A percentile compares a stretch with the other conserved stretches of the same genome.
Conservation (phyloP, 1,140 invertebrate species). For the Trigoniulus corallinus region DNA sequence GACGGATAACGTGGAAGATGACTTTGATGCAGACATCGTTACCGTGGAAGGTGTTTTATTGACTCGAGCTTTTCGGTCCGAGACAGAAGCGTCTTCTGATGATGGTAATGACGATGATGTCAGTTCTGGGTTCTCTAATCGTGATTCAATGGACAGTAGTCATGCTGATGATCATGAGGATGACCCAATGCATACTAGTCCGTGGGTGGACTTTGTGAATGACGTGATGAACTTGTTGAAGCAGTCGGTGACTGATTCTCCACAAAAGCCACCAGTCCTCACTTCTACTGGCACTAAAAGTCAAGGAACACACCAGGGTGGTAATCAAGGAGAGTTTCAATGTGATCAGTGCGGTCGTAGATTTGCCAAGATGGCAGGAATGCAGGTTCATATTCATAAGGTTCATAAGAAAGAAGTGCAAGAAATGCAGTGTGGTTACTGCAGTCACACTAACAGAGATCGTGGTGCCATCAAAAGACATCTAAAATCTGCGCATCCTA, state of each 20-base stretch:
- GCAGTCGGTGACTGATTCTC: background rate
- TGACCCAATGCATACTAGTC: background rate
- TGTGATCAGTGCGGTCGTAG: conserved; percentile 1
- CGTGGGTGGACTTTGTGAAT: background rate
- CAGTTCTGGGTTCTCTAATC: no score
- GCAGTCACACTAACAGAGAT: background rate
- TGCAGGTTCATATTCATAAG: background rate
- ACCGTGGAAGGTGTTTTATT: background rate
- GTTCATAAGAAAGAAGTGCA: background rate
- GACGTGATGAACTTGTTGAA: background rate
- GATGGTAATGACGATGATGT: background rate
- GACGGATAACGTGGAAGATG: background rate
- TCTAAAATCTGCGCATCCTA: background rate
- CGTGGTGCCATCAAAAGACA: background rate
- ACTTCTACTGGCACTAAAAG: background rate
- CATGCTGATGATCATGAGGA: background rate
- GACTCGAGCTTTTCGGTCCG: background rate
- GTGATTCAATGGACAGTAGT: no score
- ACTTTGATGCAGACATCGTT: background rate
- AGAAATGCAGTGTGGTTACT: conserved; percentile 2
- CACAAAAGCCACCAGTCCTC: background rate
- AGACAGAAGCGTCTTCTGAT: background rate
- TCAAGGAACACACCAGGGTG: background rate
- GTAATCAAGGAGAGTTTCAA: no score
- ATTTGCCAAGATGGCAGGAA: background rate